phyloP scores from a whole-genome alignment of 2,888 invertebrate genomes.

The Spodoptera exigua region DNA sequence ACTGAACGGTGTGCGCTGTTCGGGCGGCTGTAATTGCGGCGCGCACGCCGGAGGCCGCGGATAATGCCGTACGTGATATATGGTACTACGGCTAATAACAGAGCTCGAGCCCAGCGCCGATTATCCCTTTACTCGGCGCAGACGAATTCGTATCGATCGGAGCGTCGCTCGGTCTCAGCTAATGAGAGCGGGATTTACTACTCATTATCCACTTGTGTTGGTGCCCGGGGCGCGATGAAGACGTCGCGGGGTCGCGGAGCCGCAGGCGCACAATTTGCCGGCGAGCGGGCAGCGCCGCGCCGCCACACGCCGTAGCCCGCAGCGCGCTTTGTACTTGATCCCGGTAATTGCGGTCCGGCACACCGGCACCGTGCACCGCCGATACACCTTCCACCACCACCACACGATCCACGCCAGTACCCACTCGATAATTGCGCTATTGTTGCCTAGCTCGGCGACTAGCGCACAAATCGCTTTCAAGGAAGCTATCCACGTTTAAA shows the following conservation, averaged over 20 bases:
- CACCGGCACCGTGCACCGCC: slow-evolving; percentile 56
- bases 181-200: slow-evolving; percentile 87
- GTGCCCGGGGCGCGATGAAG: slow-evolving; percentile 84
- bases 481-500: slow-evolving; percentile 75
- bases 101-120: slow-evolving; percentile 79
- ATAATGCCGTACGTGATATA: slow-evolving; percentile 87
- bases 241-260: slow-evolving; percentile 76
- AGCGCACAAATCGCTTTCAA: slow-evolving; percentile 77
- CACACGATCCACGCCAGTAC: slow-evolving; percentile 74
- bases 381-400: slow-evolving; percentile 75
- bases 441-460: slow-evolving; percentile 77
- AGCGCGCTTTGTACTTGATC: slow-evolving; percentile 83
- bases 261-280: slow-evolving; percentile 83
- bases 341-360: slow-evolving; percentile 79
- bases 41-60: slow-evolving; percentile 84
- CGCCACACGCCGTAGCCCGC: slow-evolving; percentile 69
- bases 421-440: slow-evolving; percentile 84
- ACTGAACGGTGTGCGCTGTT: slow-evolving; percentile 71
- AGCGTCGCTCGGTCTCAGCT: slow-evolving; percentile 82
- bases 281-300: slow-evolving; percentile 65
- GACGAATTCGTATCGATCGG: slow-evolving; percentile 86
- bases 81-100: slow-evolving; percentile 88
- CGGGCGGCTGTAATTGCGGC: slow-evolving; percentile 81
- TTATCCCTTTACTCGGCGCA: slow-evolving; percentile 86
- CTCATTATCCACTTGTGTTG: slow-evolving; percentile 88